phyloP scores from a whole-genome alignment of 30 jellyfish, hydroid and myxozoan species.

The Pelagia noctiluca region DNA sequence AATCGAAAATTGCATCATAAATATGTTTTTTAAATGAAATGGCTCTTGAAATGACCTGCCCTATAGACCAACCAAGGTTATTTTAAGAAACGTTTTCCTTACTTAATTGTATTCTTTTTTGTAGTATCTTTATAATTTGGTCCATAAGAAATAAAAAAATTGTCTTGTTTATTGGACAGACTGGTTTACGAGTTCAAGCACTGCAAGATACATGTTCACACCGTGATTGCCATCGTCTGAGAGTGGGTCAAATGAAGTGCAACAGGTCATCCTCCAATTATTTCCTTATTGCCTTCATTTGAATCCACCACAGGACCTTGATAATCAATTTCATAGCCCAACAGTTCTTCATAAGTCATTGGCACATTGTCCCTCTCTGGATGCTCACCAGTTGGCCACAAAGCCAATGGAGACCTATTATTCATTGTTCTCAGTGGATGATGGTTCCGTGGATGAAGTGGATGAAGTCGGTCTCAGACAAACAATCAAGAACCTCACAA shows the following conservation, averaged over 20 bases:
- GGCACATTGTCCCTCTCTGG: background rate
- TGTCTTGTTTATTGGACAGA: background rate
- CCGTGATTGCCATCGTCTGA: constrained; percentile 28
- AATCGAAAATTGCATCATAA: too few species aligned
- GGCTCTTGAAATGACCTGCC: too few species aligned
- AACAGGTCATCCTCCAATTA: background rate
- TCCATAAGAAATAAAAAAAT: background rate
- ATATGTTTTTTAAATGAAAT: too few species aligned
- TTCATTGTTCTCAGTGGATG: constrained; percentile 28
- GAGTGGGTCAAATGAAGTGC: constrained; percentile 35
- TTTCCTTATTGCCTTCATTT: constrained; percentile 7
- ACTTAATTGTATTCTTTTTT: too few species aligned
- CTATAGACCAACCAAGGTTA: too few species aligned
- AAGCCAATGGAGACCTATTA: constrained; percentile 29
- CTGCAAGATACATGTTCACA: constrained; percentile 8
- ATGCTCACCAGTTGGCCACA: constrained; percentile 30
- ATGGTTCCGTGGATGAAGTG: constrained; percentile 11
- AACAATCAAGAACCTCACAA: background rate
- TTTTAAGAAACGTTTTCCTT: too few species aligned
- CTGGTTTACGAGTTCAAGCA: constrained; percentile 1
- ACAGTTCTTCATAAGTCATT: too few species aligned
- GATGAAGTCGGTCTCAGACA: constrained; percentile 8
- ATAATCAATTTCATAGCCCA: constrained; percentile 4
- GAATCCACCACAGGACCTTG: background rate
- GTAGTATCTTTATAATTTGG: too few species aligned